Percentiles rank a stretch among this genome's conserved stretches.
Conservation (phyloP, 2,888 invertebrate genomes). For the Hypercompe scribonia region DNA sequence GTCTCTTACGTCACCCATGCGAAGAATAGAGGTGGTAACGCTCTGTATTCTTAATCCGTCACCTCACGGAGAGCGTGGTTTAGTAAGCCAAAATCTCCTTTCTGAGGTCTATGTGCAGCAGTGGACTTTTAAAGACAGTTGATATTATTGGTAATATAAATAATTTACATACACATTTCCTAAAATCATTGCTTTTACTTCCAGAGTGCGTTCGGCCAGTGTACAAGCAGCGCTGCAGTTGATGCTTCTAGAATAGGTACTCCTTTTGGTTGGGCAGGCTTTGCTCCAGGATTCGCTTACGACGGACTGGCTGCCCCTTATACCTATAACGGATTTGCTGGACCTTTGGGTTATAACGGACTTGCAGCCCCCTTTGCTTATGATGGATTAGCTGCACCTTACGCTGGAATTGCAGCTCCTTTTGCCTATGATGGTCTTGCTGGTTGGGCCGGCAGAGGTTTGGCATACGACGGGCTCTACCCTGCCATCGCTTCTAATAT, state of each 20-base stretch:
- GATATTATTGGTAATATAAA: no score
- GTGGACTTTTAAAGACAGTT: no score
- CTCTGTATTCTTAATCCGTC: no score
- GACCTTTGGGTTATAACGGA: neutral
- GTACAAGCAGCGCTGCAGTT: conserved; percentile 25
- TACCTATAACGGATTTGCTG: neutral
- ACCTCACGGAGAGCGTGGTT: no score
- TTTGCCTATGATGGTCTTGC: neutral
- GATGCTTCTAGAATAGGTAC: conserved; percentile 3
- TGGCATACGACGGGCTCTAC: neutral
- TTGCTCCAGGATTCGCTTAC: conserved; percentile 46
- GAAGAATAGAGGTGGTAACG: no score
- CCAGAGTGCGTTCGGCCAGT: conserved; percentile 38
- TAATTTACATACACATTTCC: neutral
- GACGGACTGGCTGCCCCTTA: conserved; percentile 28
- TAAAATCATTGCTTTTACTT: neutral
- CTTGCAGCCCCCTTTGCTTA: neutral
- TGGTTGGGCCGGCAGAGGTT: neutral
- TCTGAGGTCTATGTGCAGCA: no score
- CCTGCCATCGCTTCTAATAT: conserved; percentile 34
- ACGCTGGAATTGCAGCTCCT: conserved; percentile 16
- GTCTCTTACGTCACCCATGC: no score
- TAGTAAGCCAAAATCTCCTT: no score
- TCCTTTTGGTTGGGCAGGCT: neutral
- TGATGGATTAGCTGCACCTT: neutral